phyloP scores from a whole-genome alignment of 2,797 vertebrate genomes.

The Gymnocypris eckloni region DNA sequence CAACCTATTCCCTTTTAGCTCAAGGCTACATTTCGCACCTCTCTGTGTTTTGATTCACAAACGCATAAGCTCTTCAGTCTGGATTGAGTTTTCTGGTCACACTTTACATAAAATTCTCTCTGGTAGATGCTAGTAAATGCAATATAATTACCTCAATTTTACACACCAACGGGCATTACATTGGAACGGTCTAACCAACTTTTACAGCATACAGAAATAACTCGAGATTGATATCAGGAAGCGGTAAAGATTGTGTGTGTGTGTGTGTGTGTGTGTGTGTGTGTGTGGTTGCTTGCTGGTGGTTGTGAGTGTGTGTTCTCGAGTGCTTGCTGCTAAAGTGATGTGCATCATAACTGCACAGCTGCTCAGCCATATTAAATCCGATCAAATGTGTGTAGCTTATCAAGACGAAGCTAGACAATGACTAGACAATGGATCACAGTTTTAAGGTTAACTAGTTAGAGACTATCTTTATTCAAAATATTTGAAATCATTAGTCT shows the following conservation, averaged over 20 bases:
- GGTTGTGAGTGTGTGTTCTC: constrained; percentile 19
- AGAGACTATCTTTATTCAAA: constrained; percentile 4
- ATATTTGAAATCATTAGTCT: constrained; percentile 22
- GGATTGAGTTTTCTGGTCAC: constrained; percentile 25
- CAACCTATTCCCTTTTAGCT: constrained; percentile 38
- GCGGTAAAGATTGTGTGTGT: not conserved
- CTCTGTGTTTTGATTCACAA: constrained; percentile 18
- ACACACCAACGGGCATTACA: constrained; percentile 58
- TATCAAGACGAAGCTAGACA: not conserved
- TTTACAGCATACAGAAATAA: constrained; percentile 35
- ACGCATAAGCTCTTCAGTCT: constrained; percentile 46
- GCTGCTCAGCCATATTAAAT: constrained; percentile 44
- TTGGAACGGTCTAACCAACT: constrained; percentile 45
- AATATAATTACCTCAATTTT: constrained; percentile 48
- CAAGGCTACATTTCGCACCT: constrained; percentile 11
- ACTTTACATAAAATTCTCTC: constrained; percentile 28
- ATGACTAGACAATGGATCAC: not conserved
- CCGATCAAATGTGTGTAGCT: not conserved
- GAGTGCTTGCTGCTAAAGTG: constrained; percentile 36
- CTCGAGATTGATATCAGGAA: constrained; percentile 39
- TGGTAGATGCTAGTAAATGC: constrained; percentile 20
- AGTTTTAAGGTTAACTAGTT: constrained; percentile 22
- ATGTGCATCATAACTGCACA: constrained; percentile 38
- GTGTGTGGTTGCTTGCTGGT: not conserved
- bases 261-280: not conserved